phyloP scores from a whole-genome alignment of 2,113 vertebrate species.

The Corapipo altera region DNA sequence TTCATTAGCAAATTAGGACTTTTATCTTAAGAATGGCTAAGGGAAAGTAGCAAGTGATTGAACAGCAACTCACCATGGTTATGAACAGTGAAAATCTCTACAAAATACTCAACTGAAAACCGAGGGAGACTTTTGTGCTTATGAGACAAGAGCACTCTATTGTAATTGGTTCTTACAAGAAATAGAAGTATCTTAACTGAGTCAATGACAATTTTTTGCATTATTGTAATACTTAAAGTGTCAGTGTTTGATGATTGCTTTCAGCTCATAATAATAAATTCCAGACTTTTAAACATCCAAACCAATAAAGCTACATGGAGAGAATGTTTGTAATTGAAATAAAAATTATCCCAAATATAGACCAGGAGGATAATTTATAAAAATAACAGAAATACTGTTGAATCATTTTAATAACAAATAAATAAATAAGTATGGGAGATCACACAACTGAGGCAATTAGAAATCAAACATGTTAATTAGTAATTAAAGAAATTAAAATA shows the following conservation, averaged over 20 bases:
- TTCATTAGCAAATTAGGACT: background rate
- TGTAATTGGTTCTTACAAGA: conserved; percentile 64
- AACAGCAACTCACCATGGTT: background rate
- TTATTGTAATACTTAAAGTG: conserved; percentile 67
- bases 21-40: background rate
- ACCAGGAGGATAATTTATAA: background rate
- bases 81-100: conserved; percentile 21
- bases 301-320: conserved; percentile 18
- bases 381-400: background rate
- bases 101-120: conserved; percentile 45
- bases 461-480: background rate
- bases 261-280: conserved; percentile 70
- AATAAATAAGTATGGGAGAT: background rate
- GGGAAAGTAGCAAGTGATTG: background rate
- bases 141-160: conserved; percentile 31
- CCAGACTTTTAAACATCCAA: conserved; percentile 64
- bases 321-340: conserved; percentile 27
- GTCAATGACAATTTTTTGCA: conserved; percentile 61
- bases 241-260: conserved; percentile 58
- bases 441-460: background rate
- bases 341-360: conserved; percentile 24
- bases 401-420: background rate
- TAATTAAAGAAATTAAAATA: background rate
- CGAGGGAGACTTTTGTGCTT: conserved; percentile 50
- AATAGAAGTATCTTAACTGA: conserved; percentile 65